These are phyloP conservation scores for Priocnemis perturbator DNA, from an alignment of 2,888 invertebrate species.

Conservation along the genomic window DNA sequence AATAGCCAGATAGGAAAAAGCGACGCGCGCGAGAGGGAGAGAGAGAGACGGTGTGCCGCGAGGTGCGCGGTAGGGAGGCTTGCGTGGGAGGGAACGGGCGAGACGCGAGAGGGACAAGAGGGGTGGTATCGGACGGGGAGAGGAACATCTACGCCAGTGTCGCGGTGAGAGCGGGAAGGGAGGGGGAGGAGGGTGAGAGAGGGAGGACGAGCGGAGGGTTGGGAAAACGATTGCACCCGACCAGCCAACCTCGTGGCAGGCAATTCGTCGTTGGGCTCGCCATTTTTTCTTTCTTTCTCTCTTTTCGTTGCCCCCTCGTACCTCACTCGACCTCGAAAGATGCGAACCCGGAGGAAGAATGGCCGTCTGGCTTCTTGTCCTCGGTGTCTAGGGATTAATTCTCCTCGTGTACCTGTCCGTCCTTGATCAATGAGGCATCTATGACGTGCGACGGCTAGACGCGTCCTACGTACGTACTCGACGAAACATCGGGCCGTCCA, in stretches of 20 bases:
- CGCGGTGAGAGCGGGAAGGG: constrained; percentile 27
- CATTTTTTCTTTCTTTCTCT: constrained; percentile 55
- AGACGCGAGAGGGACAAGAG: constrained; percentile 35
- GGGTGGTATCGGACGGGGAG: constrained; percentile 20
- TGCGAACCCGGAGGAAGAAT: constrained; percentile 5
- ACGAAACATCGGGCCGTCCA: background rate
- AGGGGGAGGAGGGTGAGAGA: constrained; percentile 39
- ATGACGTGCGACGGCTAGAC: too few species aligned
- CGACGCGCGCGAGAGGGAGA: constrained; percentile 51
- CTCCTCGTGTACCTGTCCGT: constrained; percentile 1
- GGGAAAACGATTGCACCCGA: constrained; percentile 49
- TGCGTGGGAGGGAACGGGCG: constrained; percentile 46
- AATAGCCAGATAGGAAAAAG: constrained; percentile 74
- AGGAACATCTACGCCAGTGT: constrained; percentile 53
- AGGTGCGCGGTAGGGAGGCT: constrained; percentile 45
- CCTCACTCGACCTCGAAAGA: constrained; percentile 25
- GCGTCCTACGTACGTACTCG: background rate
- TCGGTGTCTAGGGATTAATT: constrained; percentile 29
- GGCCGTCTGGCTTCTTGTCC: constrained; percentile 33
- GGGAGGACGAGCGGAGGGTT: constrained; percentile 42
- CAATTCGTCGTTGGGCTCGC: constrained; percentile 61
- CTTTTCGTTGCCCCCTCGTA: constrained; percentile 32
- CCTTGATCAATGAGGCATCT: background rate
- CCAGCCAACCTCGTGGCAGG: constrained; percentile 52
- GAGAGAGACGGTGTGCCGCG: constrained; percentile 50